Conservation (phyloP, 2,888 invertebrate species). For the Latrodectus elegans region DNA sequence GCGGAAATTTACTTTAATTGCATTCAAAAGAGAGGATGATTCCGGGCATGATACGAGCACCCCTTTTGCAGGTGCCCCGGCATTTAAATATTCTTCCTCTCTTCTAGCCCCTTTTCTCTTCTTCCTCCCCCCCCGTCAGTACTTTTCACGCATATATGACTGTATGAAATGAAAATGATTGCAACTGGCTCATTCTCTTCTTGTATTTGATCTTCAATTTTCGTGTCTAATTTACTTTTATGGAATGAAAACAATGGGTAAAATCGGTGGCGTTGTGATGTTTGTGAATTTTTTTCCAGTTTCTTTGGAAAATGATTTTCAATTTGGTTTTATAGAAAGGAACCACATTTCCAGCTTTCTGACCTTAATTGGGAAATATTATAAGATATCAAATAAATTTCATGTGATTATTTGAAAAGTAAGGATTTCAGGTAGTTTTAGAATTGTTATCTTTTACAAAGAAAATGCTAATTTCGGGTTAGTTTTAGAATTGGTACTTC, state of each 20-base stretch:
- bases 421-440: too few species aligned
- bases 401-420: too few species aligned
- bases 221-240: constrained; percentile 33
- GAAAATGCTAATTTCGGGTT: too few species aligned
- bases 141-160: neutral
- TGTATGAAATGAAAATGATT: neutral
- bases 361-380: too few species aligned
- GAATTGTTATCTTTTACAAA: too few species aligned
- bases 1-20: constrained; percentile 60
- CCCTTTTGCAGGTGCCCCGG: constrained; percentile 5
- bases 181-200: neutral
- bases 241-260: neutral
- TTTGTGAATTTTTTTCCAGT: too few species aligned
- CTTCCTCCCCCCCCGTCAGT: neutral
- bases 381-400: too few species aligned
- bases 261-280: too few species aligned
- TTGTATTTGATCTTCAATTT: constrained; percentile 43
- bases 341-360: neutral
- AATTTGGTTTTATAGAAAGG: too few species aligned
- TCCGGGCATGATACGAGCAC: constrained; percentile 3
- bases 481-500: too few species aligned
- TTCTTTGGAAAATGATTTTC: too few species aligned
- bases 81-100: neutral
- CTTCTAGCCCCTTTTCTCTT: neutral
- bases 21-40: constrained; percentile 8